Base-by-base conservation (phyloP, 2,888 invertebrate species). In the Catocala fraxini region DNA sequence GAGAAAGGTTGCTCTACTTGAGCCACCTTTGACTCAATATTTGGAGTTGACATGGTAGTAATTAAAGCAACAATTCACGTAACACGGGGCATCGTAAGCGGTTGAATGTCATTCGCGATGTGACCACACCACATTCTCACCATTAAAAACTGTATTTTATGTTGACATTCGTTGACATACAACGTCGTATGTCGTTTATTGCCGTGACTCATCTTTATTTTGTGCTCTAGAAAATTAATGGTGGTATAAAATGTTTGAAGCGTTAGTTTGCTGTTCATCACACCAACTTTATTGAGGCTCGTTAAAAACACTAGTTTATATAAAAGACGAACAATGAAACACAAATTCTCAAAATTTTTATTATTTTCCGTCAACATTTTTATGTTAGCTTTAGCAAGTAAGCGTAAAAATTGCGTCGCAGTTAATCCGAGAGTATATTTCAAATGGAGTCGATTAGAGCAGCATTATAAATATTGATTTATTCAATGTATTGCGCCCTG, bases 1-100 rank as follows among this genome's bases (percentile, higher is more conserved):
- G 90, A 87, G 90, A 90, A 88, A 80, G 62, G 69, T 70, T 72
- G 66, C 60, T 75, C 71, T 75, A 73, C 76, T 78, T 73, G 64
- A 59, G 64, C 68, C 82, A 90, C 90, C 90, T 92, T 89, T 91
- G 91, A 91, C 91, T 84, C 80, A 71, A 73, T 86, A 85, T 81
- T 78, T 75, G 77, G 76, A 79, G 73, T 81, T 85, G 79, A 76
- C 80, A 77, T 71, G 73, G 70, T 66, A 75, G 86, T 91, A 90
- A 91, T 91, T 91, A 90, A 88, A 82, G 76, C 73, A 70, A 73
- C 70, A 74, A 70, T 83, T 80, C 83, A 82, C 80, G 82, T 81
- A 84, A 76, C 71, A 7, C 61, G 58, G 63, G 55, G 66, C 68
- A 72, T 81, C 73, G 65, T 77, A 73, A 77, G 70, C 59, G 60